Percentiles rank a stretch among this genome's conserved stretches.
These are phyloP conservation scores for Elmis aenea DNA, from an alignment of 2,888 invertebrate genomes.

Conservation along the genomic window DNA sequence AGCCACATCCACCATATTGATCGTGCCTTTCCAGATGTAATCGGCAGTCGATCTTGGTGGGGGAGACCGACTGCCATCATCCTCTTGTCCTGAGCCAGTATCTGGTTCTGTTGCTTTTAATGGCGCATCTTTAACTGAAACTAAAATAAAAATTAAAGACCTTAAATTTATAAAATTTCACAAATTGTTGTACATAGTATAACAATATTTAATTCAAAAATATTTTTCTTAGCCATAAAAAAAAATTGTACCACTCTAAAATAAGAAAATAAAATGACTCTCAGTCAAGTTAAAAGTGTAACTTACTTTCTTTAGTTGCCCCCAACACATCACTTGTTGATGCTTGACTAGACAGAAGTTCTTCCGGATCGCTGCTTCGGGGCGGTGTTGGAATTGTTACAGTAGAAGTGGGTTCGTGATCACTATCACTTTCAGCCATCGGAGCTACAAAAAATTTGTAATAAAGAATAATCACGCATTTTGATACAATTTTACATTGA, in stretches of 20 bases:
- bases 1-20: constrained; percentile 88
- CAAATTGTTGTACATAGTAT: too few relatives aligned
- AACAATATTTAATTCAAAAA: too few relatives aligned
- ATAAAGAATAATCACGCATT: too few relatives aligned
- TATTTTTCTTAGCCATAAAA: too few relatives aligned
- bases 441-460: constrained; percentile 27
- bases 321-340: constrained; percentile 6
- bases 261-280: too few relatives aligned
- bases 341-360: constrained; percentile 15
- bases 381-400: constrained; percentile 62
- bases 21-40: constrained; percentile 70
- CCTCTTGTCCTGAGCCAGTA: constrained; percentile 13
- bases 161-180: too few relatives aligned
- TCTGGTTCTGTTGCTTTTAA: neutral
- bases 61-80: constrained; percentile 29
- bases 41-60: constrained; percentile 30
- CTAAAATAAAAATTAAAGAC: too few relatives aligned
- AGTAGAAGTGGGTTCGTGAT: constrained; percentile 77
- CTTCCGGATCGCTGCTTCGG: constrained; percentile 39
- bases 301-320: too few relatives aligned
- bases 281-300: too few relatives aligned
- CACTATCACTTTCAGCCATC: constrained; percentile 57
- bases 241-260: too few relatives aligned
- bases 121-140: too few relatives aligned
- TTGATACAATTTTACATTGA: too few relatives aligned